Conservation (phyloP, 2,797 vertebrate genomes). For the Setipinna tenuifilis region DNA sequence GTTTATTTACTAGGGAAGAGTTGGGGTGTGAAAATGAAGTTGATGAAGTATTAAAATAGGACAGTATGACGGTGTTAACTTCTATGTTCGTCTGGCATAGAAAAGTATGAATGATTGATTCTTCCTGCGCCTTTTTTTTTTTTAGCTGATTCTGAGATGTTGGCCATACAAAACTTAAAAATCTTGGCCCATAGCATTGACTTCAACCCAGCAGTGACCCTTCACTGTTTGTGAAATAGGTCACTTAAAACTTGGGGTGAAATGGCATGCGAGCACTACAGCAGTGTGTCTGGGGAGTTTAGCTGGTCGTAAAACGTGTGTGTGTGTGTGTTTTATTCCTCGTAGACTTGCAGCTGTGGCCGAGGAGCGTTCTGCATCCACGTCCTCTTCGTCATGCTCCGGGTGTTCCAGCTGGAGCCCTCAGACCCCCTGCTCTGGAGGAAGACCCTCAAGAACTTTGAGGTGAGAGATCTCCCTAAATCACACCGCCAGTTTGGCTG, state of each 20-base stretch:
- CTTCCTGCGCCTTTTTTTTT: neutral
- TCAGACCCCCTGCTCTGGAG: slow-evolving; percentile 89
- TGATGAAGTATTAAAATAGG: too few relatives aligned
- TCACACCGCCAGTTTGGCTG: neutral
- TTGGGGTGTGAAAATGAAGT: too few relatives aligned
- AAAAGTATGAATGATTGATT: neutral
- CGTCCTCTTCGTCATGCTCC: slow-evolving; percentile 87
- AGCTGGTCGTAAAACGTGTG: neutral
- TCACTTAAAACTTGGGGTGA: neutral
- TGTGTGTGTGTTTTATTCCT: slow-evolving; percentile 6
- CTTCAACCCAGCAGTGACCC: neutral
- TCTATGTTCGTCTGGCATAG: too few relatives aligned
- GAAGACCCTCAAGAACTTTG: slow-evolving; percentile 89
- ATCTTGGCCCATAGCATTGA: neutral
- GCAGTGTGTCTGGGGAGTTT: neutral
- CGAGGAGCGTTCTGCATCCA: slow-evolving; percentile 89
- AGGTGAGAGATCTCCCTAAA: slow-evolving; percentile 70
- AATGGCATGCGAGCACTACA: neutral
- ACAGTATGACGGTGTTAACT: too few relatives aligned
- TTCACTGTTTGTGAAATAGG: neutral
- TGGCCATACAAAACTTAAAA: neutral
- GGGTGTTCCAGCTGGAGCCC: slow-evolving; percentile 87
- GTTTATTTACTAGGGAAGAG: too few relatives aligned
- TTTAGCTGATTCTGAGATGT: neutral
- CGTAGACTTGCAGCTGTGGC: slow-evolving; percentile 87